phyloP scores from a whole-genome alignment of 2,888 invertebrate genomes.

The Alcis repandata region DNA sequence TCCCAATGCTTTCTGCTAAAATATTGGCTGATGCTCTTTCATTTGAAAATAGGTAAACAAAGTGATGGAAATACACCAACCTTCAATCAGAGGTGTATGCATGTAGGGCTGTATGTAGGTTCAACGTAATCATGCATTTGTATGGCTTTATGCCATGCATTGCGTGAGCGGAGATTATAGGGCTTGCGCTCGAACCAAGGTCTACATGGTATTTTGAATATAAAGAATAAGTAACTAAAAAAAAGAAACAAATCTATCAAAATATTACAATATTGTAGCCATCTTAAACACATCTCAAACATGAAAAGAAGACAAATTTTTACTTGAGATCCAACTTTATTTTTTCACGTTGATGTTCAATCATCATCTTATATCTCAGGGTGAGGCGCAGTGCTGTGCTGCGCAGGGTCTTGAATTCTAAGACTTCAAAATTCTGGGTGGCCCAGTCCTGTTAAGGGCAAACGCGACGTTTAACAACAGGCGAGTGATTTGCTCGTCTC shows the following conservation, averaged over 20 bases:
- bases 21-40: background rate
- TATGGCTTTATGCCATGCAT: conserved; percentile 11
- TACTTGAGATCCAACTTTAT: too few species aligned
- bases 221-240: background rate
- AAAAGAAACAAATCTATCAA: background rate
- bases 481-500: too few species aligned
- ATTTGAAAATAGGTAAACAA: background rate
- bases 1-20: too few species aligned
- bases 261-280: too few species aligned
- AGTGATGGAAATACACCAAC: background rate
- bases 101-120: background rate
- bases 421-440: too few species aligned
- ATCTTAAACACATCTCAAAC: too few species aligned
- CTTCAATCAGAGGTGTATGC: background rate
- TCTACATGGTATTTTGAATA: background rate
- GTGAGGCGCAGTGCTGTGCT: too few species aligned
- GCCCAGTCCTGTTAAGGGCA: too few species aligned
- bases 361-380: background rate
- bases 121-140: conserved; percentile 10
- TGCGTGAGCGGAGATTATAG: conserved; percentile 10
- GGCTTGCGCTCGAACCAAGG: background rate
- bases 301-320: too few species aligned
- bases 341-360: too few species aligned
- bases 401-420: too few species aligned
- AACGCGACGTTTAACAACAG: too few species aligned